Percentiles rank a stretch among this genome's conserved stretches.
Conservation (phyloP, 64 coral and sea anemone genomes). For the Montipora foliosa region DNA sequence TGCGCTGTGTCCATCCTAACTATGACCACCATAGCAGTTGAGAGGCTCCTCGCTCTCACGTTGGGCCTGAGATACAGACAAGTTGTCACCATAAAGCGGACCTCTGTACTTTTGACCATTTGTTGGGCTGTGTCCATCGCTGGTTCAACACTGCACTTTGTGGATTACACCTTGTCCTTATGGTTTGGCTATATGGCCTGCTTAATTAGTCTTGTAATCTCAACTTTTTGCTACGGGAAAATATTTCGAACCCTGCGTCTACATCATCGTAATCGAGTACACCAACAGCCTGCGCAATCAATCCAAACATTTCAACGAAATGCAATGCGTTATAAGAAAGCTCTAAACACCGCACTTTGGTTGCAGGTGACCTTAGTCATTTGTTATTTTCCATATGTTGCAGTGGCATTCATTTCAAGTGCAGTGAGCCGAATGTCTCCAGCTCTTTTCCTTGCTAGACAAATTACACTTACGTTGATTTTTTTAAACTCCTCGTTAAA, state of each 20-base stretch:
- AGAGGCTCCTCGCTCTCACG: conserved; percentile 11
- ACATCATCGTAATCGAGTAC: neutral
- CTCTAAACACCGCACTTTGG: no score
- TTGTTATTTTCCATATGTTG: neutral
- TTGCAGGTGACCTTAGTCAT: no score
- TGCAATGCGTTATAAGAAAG: no score
- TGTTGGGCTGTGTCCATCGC: neutral
- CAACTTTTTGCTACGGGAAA: neutral
- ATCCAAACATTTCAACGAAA: no score
- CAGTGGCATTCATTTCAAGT: neutral
- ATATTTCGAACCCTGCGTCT: neutral
- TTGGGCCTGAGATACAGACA: neutral
- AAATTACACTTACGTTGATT: neutral
- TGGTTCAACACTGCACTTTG: neutral
- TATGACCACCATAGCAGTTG: conserved; percentile 4
- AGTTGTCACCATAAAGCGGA: conserved; percentile 5
- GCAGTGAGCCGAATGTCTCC: neutral
- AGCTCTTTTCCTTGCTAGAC: neutral
- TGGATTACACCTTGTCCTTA: neutral
- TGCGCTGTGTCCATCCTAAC: neutral
- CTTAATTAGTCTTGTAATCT: neutral
- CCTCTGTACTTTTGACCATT: neutral
- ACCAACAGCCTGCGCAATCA: neutral
- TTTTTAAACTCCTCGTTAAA: conserved; percentile 4
- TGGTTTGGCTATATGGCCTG: neutral